A percentile compares a stretch with the other conserved stretches of the same genome.
phyloP scores from a whole-genome alignment of 2,888 invertebrate genomes.

The Gisinianus flammeolus region DNA sequence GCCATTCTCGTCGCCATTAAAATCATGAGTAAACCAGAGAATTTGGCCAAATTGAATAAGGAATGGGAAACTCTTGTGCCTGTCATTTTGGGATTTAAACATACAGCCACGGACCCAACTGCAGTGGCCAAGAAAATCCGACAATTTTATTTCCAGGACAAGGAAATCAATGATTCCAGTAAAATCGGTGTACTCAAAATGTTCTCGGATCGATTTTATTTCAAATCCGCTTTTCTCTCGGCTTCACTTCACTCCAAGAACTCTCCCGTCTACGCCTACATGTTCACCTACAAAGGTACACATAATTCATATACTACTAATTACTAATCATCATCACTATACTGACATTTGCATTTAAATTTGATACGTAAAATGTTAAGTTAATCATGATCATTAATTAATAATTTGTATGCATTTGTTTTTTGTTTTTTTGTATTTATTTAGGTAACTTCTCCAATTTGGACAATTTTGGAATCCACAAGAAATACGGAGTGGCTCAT shows the following conservation, averaged over 20 bases:
- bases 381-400: no score
- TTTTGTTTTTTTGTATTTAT: no score
- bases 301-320: no score
- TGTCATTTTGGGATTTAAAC: slow-evolving; percentile 37
- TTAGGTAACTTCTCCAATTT: slow-evolving; percentile 20
- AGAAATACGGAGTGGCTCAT: slow-evolving; percentile 38
- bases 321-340: no score
- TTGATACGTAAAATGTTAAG: no score
- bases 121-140: slow-evolving; percentile 39
- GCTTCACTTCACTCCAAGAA: slow-evolving; percentile 40
- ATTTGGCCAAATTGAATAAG: neutral
- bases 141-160: slow-evolving; percentile 42
- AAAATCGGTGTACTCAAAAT: slow-evolving; percentile 35
- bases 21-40: neutral
- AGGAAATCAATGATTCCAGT: slow-evolving; percentile 26
- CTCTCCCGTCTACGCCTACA: slow-evolving; percentile 43
- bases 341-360: no score
- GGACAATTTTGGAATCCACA: slow-evolving; percentile 36
- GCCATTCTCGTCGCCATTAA: slow-evolving; percentile 32
- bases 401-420: no score
- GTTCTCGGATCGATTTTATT: slow-evolving; percentile 44
- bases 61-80: neutral
- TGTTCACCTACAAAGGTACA: slow-evolving; percentile 32
- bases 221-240: slow-evolving; percentile 39
- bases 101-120: slow-evolving; percentile 34